Conservation (phyloP, 2,797 vertebrate species). For the Chaetophractus vellerosus region DNA sequence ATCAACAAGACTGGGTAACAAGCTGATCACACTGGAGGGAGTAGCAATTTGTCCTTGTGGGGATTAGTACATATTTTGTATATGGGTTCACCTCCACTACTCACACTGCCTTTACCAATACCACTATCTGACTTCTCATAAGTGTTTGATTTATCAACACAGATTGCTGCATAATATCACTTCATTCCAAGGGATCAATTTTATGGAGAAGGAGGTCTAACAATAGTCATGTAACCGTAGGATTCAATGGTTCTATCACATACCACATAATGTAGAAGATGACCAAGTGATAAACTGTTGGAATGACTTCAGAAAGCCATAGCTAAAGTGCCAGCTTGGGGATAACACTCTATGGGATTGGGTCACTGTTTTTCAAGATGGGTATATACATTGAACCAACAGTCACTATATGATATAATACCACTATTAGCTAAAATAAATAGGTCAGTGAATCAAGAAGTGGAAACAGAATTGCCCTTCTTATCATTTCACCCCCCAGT, state of each 20-base stretch:
- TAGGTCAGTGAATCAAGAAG: background rate
- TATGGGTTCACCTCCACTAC: background rate
- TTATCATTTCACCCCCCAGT: background rate
- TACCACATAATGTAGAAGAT: background rate
- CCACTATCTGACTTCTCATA: background rate
- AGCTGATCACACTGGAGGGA: background rate
- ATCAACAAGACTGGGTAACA: background rate
- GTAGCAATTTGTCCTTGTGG: background rate
- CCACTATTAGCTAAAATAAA: background rate
- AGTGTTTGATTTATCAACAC: background rate
- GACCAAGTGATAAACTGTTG: background rate
- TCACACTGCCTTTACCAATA: background rate
- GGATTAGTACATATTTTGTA: background rate
- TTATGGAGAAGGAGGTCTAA: background rate
- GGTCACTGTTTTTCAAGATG: background rate
- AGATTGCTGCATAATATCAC: background rate
- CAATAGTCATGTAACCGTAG: background rate
- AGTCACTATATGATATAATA: background rate
- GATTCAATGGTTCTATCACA: background rate
- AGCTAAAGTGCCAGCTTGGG: background rate
- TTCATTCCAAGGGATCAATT: background rate
- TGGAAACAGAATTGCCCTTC: background rate
- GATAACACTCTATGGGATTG: background rate
- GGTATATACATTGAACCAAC: background rate
- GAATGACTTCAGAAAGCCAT: background rate